Base-by-base conservation (phyloP, 2,113 vertebrate genomes). In the Cyprinodon tularosa region DNA sequence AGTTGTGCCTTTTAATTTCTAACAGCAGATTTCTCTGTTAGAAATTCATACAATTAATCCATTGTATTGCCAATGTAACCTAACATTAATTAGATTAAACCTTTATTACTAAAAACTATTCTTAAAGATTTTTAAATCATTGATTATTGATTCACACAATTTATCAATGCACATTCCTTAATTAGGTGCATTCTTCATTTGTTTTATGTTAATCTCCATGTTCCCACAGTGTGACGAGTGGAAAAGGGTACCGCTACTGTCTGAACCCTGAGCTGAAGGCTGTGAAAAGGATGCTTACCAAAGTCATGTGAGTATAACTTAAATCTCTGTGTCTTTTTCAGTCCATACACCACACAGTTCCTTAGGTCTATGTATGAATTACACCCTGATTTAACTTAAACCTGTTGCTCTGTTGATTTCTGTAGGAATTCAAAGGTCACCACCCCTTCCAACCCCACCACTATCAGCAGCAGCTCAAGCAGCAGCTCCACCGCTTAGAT, bases 261-360 rank as follows among this genome's bases (percentile, higher is more conserved):
- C 68, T 94, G 86, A 47, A 92, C 68, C 89, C 87, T 1, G 14
- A 65, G 0, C 0, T 65, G 44, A 50, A 4, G 2, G 0, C 12
- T 1, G 62, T 89, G 50, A 67, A 78, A n/a, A 76, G 0, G 0
- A 3, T 90, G 6, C 4, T 93, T 57, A 1, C 1, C 38, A 42
- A 1, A 0, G 38, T 93, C 36, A 42, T 84, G 92, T 92, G 22
- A 93, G 92, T 89, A 60, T 57, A 38, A 65, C 29, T 47, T 50
- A 2, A 64, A 71, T 68, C 37, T 1, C 13, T 69, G 39, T 38
- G 15, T 7, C 17, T 40, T 3, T 36, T 29, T 74, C 17, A 45
- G 38, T 39, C 60, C 36, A 12, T 11, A 13, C 22, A 63, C 29
- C 15, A 48, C 5, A 17, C 2, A 47, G 13, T 14, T 29, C 6